Conservation (phyloP, 1,140 invertebrate genomes). For the Leptinotarsa undecemlineata region DNA sequence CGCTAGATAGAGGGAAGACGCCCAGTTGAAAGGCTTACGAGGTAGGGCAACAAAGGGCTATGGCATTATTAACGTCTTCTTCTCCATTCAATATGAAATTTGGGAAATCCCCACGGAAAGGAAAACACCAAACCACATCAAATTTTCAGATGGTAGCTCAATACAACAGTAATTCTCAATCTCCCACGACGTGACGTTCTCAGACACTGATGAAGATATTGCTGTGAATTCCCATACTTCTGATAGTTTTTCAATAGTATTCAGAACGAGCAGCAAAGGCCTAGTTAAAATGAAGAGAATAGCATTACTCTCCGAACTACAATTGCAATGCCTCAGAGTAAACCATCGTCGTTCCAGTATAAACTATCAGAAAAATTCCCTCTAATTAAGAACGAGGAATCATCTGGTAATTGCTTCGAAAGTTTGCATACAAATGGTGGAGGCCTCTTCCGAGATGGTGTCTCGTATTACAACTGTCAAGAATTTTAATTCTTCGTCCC, state of each 20-base stretch:
- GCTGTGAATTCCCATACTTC: background rate
- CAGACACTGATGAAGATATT: background rate
- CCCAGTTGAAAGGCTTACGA: too few species aligned
- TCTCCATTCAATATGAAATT: too few species aligned
- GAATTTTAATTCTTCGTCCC: slow-evolving; percentile 37
- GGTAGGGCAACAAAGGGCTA: too few species aligned
- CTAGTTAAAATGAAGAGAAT: slow-evolving; percentile 17
- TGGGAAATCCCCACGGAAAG: too few species aligned
- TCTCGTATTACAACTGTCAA: slow-evolving; percentile 36
- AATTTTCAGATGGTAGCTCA: too few species aligned
- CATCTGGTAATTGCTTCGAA: slow-evolving; percentile 20
- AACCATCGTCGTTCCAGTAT: background rate
- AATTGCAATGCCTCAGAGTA: slow-evolving; percentile 11
- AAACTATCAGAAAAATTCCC: slow-evolving; percentile 23
- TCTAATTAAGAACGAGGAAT: slow-evolving; percentile 24
- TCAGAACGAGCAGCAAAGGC: slow-evolving; percentile 6
- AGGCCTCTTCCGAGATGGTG: slow-evolving; percentile 23
- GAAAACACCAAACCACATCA: too few species aligned
- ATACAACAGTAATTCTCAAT: too few species aligned
- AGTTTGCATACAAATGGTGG: slow-evolving; percentile 29
- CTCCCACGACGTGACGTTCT: too few species aligned
- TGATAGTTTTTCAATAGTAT: background rate
- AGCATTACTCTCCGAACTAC: slow-evolving; percentile 13
- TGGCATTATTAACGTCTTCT: too few species aligned
- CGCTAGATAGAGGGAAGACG: too few species aligned